Evolutionary conservation across 2,888 invertebrate species (phyloP).

Genomic region (Aspidiotus rigidus): DNA sequence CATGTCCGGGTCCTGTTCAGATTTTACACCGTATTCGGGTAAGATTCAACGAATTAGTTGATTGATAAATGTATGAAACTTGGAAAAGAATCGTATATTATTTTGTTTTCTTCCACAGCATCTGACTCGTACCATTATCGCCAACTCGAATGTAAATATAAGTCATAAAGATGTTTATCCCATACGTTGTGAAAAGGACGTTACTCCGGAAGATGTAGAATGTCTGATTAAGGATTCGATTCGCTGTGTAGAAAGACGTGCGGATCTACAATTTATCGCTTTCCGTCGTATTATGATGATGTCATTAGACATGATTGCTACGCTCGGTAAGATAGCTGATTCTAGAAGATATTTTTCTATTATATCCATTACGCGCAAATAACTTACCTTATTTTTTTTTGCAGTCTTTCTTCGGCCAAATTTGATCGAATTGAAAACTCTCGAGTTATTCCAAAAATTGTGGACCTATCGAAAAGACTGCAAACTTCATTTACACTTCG

Average conservation of each 20-base stretch:
- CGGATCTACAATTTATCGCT: conserved; percentile 22
- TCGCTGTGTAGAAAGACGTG: conserved; percentile 5
- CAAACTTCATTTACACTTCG: conserved; percentile 14
- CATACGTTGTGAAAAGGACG: neutral
- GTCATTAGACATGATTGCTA: conserved; percentile 6
- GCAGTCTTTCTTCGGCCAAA: conserved; percentile 17
- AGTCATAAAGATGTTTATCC: neutral
- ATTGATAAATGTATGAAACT: neutral
- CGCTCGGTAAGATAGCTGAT: conserved; percentile 6
- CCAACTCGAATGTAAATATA: neutral
- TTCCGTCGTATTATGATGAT: conserved; percentile 23
- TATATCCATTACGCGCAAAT: too few species aligned
- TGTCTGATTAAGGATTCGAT: neutral
- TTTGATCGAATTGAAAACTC: neutral
- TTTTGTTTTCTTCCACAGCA: neutral
- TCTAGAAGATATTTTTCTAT: neutral
- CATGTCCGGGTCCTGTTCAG: neutral
- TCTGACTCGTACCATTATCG: neutral
- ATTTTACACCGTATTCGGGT: neutral
- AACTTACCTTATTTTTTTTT: neutral
- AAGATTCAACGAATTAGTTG: neutral
- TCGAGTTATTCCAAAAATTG: conserved; percentile 3
- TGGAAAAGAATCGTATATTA: neutral
- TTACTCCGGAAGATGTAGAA: neutral
- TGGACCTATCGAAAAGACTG: conserved; percentile 16